These are phyloP conservation scores for Erebia ligea DNA, from an alignment of 2,888 invertebrate species.

Conservation along the genomic window DNA sequence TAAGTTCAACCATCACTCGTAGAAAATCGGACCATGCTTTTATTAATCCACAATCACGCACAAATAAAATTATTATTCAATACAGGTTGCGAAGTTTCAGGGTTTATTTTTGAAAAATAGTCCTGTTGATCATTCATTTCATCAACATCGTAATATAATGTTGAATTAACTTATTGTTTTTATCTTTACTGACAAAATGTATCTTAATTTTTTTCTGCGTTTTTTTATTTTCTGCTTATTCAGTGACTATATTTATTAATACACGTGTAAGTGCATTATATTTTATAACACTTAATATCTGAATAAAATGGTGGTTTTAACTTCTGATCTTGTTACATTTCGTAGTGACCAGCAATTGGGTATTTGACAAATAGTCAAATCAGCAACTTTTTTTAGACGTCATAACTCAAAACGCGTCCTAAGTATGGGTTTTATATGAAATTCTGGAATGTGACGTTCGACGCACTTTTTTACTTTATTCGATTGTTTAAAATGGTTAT, in stretches of 20 bases:
- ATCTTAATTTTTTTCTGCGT: neutral
- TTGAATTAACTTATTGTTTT: neutral
- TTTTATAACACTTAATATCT: neutral
- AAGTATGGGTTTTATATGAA: no score
- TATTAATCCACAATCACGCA: slow-evolving; percentile 52
- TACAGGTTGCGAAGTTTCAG: slow-evolving; percentile 45
- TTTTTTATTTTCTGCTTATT: neutral
- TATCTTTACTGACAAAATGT: neutral
- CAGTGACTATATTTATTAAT: neutral
- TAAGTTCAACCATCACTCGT: slow-evolving; percentile 48
- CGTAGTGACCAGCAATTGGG: no score
- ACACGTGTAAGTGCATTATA: neutral
- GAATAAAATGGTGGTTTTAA: neutral
- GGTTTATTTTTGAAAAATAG: slow-evolving; percentile 40
- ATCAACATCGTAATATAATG: neutral
- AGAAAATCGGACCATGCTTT: slow-evolving; percentile 41
- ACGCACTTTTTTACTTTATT: no score
- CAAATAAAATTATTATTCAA: slow-evolving; percentile 51
- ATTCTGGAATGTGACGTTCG: no score
- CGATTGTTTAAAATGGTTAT: no score
- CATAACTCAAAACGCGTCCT: no score
- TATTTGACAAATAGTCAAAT: neutral
- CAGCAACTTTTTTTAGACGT: no score
- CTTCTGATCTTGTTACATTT: slow-evolving; percentile 8
- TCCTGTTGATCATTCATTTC: neutral